Evolutionary conservation across 2,113 vertebrate species (phyloP).

Genomic region (Nansenia antarctica): DNA sequence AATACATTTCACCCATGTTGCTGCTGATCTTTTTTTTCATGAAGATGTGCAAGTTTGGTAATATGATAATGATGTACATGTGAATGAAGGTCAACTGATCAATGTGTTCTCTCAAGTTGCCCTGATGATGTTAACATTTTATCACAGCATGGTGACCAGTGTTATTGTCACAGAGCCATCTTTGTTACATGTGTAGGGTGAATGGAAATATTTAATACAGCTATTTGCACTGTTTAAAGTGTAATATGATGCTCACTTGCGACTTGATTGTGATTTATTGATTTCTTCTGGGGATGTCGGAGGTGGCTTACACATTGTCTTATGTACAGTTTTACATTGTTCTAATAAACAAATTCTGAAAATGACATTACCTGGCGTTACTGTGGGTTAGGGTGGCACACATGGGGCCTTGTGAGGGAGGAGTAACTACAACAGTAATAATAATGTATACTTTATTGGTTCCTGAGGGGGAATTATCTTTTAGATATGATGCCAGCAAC

Average conservation of each 20-base stretch:
- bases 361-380: not conserved
- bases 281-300: constrained; percentile 6
- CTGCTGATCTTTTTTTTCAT: constrained; percentile 22
- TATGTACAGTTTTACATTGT: constrained; percentile 18
- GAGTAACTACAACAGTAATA: not conserved
- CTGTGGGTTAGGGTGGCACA: not conserved
- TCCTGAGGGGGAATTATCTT: too few relatives aligned
- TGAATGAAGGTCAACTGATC: not conserved
- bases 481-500: too few relatives aligned
- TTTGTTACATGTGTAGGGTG: constrained; percentile 32
- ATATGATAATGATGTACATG: not conserved
- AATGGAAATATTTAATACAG: constrained; percentile 40
- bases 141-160: constrained; percentile 1
- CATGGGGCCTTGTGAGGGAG: not conserved
- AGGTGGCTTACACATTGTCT: constrained; percentile 19
- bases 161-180: constrained; percentile 24
- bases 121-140: constrained; percentile 39
- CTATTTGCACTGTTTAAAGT: constrained; percentile 71
- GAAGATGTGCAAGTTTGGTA: not conserved
- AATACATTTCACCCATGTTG: not conserved
- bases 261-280: constrained; percentile 22
- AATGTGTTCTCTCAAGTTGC: constrained; percentile 11
- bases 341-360: constrained; percentile 37
- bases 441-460: too few relatives aligned
- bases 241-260: constrained; percentile 50